Conservation (phyloP, 1,140 invertebrate species). For the Drosophila cardini region DNA sequence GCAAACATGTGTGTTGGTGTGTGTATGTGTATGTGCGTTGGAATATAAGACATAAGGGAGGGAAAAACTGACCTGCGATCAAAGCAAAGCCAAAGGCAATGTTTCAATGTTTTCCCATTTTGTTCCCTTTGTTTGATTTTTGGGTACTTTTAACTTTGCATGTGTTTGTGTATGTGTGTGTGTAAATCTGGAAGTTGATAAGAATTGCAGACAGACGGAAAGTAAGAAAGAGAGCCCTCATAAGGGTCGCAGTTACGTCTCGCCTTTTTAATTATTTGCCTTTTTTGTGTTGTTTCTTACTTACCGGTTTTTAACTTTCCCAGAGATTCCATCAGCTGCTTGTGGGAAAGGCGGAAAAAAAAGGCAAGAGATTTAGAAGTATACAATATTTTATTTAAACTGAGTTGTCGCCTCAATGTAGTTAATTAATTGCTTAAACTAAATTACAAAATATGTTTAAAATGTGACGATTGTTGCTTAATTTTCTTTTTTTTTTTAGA, state of each 20-base stretch:
- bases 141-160: no score
- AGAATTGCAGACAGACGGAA: neutral
- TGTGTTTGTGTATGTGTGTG: neutral
- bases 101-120: constrained; percentile 14
- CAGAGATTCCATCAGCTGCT: constrained; percentile 28
- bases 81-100: constrained; percentile 22
- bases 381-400: constrained; percentile 3
- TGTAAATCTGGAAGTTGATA: constrained; percentile 14
- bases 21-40: neutral
- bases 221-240: constrained; percentile 7
- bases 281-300: constrained; percentile 1
- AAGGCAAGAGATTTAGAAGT: neutral
- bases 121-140: constrained; percentile 12
- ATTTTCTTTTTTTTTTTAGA: constrained; percentile 1
- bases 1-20: neutral
- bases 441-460: constrained; percentile 28
- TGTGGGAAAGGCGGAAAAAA: constrained; percentile 4
- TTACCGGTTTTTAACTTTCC: constrained; percentile 38
- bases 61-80: constrained; percentile 58
- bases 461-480: constrained; percentile 11
- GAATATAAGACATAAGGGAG: constrained; percentile 40
- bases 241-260: constrained; percentile 33
- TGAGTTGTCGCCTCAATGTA: neutral
- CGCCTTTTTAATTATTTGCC: constrained; percentile 3
- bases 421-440: constrained; percentile 30